phyloP scores from a whole-genome alignment of 2,888 invertebrate species.

The Lissonota sp. region DNA sequence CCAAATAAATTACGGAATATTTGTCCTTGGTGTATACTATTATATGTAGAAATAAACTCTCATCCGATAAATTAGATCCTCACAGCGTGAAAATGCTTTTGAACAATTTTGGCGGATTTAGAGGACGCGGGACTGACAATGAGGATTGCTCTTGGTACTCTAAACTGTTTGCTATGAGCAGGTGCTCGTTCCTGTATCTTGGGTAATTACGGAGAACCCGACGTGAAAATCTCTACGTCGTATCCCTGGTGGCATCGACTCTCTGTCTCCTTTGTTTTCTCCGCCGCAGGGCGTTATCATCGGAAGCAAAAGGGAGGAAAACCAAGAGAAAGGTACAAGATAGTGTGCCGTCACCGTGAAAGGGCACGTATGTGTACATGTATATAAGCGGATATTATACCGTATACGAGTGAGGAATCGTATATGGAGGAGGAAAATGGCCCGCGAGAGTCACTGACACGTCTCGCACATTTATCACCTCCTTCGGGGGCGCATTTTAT shows the following conservation, averaged over 20 bases:
- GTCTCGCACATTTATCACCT: slow-evolving; percentile 52
- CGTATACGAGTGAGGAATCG: slow-evolving; percentile 1
- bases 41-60: too few relatives aligned
- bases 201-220: slow-evolving; percentile 10
- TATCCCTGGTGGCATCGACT: neutral
- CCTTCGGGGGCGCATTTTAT: slow-evolving; percentile 42
- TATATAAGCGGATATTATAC: slow-evolving; percentile 17
- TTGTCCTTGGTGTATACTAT: too few relatives aligned
- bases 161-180: neutral
- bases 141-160: too few relatives aligned
- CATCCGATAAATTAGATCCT: too few relatives aligned
- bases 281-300: too few relatives aligned
- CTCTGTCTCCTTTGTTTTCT: slow-evolving; percentile 1
- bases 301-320: too few relatives aligned
- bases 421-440: slow-evolving; percentile 5
- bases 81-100: too few relatives aligned
- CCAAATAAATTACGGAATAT: too few relatives aligned
- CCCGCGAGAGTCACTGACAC: slow-evolving; percentile 24
- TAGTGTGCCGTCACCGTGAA: neutral
- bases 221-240: slow-evolving; percentile 33
- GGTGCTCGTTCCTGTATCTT: neutral
- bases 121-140: too few relatives aligned
- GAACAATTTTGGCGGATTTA: too few relatives aligned
- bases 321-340: neutral
- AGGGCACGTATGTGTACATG: slow-evolving; percentile 7